Base-by-base conservation (phyloP, 2,113 vertebrate genomes). In the Rhabdornis inornatus region DNA sequence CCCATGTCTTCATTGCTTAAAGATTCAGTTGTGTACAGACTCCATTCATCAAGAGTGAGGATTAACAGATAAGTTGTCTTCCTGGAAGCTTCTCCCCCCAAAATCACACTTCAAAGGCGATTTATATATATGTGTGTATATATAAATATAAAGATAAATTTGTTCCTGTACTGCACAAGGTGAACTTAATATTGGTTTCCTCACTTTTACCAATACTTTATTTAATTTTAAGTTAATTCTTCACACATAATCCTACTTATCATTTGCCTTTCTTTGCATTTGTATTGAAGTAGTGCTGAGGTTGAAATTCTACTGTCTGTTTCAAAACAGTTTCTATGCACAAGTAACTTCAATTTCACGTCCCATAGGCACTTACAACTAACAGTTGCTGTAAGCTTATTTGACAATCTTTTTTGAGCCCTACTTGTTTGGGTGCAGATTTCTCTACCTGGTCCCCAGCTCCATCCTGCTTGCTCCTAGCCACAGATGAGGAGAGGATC, bases 211-310 rank as follows among this genome's bases (percentile, higher is more conserved):
- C 23, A 60, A 69, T 39, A 52, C 35, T 9, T 76, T 40, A 15
- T 11, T 83, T 84, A 31, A 55, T 27, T 25, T 84, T 30, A 64
- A 66, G 45, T 33, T 50, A 50, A 63, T 52, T 63, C 23, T n/a
- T 63, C 47, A 63, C 35, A 40, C 8, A 52, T n/a, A 52, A 52
- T 63, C 28, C 15, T 4, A 9, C 7, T 42, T 84, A 45, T 22
- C 4, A 21, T 49, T 71, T 63, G 31, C 33, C 37, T 72, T 50
- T 53, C 47, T 40, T 76, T 40, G 22, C 18, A 16, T 53, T 55
- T 35, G 7, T 18, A 30, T 8, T 0, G 0, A 49, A 70, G 33
- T 4, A 8, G 8, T 12, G 39, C 65, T 47, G 37, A 13, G 31
- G 44, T 4, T 50, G 44, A 60, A 44, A 66, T 60, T 96, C 55